Evolutionary conservation across 1,140 invertebrate genomes (phyloP).

Genomic region (Zelostemma sp.): DNA sequence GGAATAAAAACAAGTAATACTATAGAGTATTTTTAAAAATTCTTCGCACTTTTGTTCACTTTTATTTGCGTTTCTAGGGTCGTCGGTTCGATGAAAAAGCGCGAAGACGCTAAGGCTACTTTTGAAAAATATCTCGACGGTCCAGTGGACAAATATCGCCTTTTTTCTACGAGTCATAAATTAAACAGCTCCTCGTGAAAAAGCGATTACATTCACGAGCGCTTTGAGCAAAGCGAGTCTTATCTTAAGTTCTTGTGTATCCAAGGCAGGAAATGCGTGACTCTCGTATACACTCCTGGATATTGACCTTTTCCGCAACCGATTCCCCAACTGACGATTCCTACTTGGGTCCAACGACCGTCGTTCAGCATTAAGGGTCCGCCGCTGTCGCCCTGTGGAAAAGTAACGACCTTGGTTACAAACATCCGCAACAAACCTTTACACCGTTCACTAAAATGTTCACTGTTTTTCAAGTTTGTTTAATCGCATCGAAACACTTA

Average conservation of each 20-base stretch:
- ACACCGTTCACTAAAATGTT: not conserved
- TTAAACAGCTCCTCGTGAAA: slow-evolving; percentile 18
- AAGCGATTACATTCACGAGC: slow-evolving; percentile 26
- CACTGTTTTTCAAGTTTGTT: not conserved
- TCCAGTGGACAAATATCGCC: not conserved
- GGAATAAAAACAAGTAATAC: slow-evolving; percentile 41
- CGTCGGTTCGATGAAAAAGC: not conserved
- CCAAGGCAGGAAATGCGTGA: slow-evolving; percentile 83
- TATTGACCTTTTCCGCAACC: slow-evolving; percentile 92
- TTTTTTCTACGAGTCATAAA: slow-evolving; percentile 6
- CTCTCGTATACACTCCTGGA: slow-evolving; percentile 89
- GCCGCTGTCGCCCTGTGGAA: slow-evolving; percentile 87
- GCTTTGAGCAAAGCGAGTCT: slow-evolving; percentile 35
- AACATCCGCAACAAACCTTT: not conserved
- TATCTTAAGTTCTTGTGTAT: slow-evolving; percentile 79
- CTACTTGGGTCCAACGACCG: slow-evolving; percentile 85
- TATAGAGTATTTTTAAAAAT: slow-evolving; percentile 35
- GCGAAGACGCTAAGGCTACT: not conserved
- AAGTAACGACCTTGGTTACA: slow-evolving; percentile 6
- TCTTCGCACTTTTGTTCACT: slow-evolving; percentile 9
- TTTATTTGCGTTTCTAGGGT: not conserved
- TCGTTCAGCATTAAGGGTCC: slow-evolving; percentile 89
- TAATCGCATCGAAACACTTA: slow-evolving; percentile 71
- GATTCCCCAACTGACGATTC: slow-evolving; percentile 94
- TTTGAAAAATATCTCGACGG: not conserved